Conservation (phyloP, 2,797 vertebrate species). For the Zenarchopterus dispar region DNA sequence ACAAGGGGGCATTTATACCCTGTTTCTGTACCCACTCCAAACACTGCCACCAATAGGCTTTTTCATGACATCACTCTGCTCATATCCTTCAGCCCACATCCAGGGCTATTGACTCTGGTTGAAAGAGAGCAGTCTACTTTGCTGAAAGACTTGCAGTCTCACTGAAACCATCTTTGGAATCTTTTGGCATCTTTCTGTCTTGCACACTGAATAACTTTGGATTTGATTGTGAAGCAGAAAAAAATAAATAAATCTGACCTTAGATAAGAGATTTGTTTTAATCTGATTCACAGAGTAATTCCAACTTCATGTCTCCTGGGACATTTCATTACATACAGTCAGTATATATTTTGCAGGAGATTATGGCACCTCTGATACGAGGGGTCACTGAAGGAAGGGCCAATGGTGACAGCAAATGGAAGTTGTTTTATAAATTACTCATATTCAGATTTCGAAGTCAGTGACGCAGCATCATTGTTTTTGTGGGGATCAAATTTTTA, state of each 20-base stretch:
- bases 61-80: slow-evolving; percentile 65
- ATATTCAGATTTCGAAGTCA: no score
- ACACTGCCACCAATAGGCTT: slow-evolving; percentile 60
- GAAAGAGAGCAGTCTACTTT: slow-evolving; percentile 52
- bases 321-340: slow-evolving; percentile 8
- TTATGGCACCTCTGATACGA: slow-evolving; percentile 13
- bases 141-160: slow-evolving; percentile 43
- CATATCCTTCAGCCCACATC: slow-evolving; percentile 56
- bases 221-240: neutral
- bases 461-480: no score
- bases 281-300: no score
- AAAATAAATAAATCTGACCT: neutral
- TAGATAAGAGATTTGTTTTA: no score
- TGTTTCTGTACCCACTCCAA: slow-evolving; percentile 56
- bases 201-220: slow-evolving; percentile 3
- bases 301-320: slow-evolving; percentile 10
- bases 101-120: slow-evolving; percentile 56
- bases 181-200: neutral
- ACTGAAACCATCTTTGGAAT: slow-evolving; percentile 37
- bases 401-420: slow-evolving; percentile 16
- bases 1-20: slow-evolving; percentile 74
- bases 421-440: no score
- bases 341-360: slow-evolving; percentile 21
- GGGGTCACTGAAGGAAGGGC: slow-evolving; percentile 20
- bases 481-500: neutral